Percentiles rank a stretch among this genome's conserved stretches.
Evolutionary conservation across 2,113 vertebrate genomes (phyloP).

Genomic region (Gallinago undulata): DNA sequence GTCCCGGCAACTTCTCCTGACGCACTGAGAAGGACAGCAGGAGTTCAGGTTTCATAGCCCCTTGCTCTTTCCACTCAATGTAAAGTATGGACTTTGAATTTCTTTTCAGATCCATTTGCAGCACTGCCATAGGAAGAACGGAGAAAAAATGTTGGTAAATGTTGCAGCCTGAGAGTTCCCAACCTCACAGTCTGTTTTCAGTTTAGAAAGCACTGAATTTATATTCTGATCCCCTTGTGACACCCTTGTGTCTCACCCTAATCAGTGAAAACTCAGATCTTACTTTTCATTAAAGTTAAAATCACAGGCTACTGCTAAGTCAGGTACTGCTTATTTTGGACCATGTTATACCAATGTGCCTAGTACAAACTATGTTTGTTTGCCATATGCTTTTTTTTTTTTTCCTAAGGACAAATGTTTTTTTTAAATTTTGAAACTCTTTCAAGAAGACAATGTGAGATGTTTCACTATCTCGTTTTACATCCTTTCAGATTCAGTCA

Average conservation of each 20-base stretch:
- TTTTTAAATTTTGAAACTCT: neutral
- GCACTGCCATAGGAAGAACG: neutral
- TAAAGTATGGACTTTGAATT: neutral
- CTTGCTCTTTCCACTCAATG: neutral
- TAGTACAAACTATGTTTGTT: neutral
- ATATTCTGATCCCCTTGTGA: neutral
- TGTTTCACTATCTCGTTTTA: neutral
- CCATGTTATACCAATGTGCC: neutral
- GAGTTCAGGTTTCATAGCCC: neutral
- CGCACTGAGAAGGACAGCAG: neutral
- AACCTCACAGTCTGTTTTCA: neutral
- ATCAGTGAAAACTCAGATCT: neutral
- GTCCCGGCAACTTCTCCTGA: neutral
- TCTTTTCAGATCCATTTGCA: neutral
- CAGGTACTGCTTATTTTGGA: neutral
- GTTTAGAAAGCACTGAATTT: neutral
- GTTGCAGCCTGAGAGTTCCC: neutral
- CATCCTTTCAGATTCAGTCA: neutral
- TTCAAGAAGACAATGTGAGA: neutral
- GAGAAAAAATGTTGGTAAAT: neutral
- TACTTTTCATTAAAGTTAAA: neutral
- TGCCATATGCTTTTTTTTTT: neutral
- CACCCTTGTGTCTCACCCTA: neutral
- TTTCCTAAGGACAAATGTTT: neutral
- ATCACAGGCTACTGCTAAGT: neutral